These are phyloP conservation scores for Lota lota DNA, from an alignment of 2,113 vertebrate genomes.

Conservation along the genomic window DNA sequence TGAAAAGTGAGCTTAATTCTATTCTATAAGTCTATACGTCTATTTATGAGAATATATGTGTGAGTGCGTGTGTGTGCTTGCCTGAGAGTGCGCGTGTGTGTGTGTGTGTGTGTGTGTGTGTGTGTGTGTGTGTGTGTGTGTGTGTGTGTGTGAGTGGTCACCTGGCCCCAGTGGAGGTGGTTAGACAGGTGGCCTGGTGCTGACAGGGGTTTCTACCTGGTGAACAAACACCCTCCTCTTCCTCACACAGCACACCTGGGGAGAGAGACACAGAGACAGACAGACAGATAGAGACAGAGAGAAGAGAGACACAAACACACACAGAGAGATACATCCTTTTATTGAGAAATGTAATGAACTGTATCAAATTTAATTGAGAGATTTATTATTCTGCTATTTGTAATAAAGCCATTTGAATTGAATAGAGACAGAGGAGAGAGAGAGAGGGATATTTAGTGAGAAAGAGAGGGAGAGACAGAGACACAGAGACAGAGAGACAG, in stretches of 20 bases:
- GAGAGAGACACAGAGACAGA: background rate
- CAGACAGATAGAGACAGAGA: background rate
- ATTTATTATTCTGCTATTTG: too few relatives aligned
- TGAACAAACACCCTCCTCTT: conserved; percentile 77
- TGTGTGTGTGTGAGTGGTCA: conserved; percentile 56
- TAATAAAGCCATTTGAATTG: too few relatives aligned
- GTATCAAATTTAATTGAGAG: too few relatives aligned
- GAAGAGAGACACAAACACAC: conserved; percentile 4
- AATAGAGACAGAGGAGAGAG: too few relatives aligned
- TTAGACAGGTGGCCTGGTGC: conserved; percentile 81
- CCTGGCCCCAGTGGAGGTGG: conserved; percentile 81
- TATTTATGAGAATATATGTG: background rate
- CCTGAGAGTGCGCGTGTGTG: background rate
- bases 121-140: background rate
- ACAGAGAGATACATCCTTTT: background rate
- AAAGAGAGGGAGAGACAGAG: too few relatives aligned
- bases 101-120: background rate
- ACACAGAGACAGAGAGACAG: too few relatives aligned
- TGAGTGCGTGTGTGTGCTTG: background rate
- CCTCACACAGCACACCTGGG: conserved; percentile 86
- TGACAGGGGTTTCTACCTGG: conserved; percentile 83
- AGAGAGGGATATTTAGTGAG: too few relatives aligned
- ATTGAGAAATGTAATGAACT: too few relatives aligned
- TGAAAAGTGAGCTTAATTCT: background rate
- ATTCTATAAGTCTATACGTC: background rate